Evolutionary conservation across 2,888 invertebrate genomes (phyloP).

Genomic region (Drosophila rubida): DNA sequence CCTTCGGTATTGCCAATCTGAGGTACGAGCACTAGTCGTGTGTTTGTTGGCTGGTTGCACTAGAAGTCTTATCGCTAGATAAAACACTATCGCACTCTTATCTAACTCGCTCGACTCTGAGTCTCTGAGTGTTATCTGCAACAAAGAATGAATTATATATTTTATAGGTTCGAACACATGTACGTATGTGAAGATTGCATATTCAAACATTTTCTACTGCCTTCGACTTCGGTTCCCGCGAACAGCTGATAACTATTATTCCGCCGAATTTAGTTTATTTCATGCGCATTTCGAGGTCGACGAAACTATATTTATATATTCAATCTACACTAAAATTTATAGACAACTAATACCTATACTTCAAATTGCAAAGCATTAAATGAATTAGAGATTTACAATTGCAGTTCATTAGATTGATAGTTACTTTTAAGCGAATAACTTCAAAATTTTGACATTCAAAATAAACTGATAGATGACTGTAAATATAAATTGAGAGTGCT

Average conservation of each 20-base stretch:
- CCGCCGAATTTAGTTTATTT: background rate
- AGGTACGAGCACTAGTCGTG: slow-evolving; percentile 1
- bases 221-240: slow-evolving; percentile 12
- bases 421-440: too few relatives aligned
- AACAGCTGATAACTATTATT: background rate
- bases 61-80: slow-evolving; percentile 57
- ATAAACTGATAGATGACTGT: too few relatives aligned
- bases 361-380: too few relatives aligned
- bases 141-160: background rate
- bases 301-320: too few relatives aligned
- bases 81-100: slow-evolving; percentile 44
- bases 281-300: background rate
- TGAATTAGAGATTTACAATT: too few relatives aligned
- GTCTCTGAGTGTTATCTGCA: slow-evolving; percentile 34
- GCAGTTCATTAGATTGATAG: too few relatives aligned
- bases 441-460: too few relatives aligned
- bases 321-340: too few relatives aligned
- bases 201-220: slow-evolving; percentile 1
- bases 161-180: slow-evolving; percentile 5
- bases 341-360: too few relatives aligned
- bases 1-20: slow-evolving; percentile 52
- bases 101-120: slow-evolving; percentile 23
- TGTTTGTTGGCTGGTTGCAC: background rate
- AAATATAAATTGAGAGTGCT: too few relatives aligned
- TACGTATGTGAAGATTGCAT: background rate